A percentile compares a stretch with the other conserved stretches of the same genome.
Evolutionary conservation across 2,797 vertebrate species (phyloP).

Genomic region (Potorous gilbertii): DNA sequence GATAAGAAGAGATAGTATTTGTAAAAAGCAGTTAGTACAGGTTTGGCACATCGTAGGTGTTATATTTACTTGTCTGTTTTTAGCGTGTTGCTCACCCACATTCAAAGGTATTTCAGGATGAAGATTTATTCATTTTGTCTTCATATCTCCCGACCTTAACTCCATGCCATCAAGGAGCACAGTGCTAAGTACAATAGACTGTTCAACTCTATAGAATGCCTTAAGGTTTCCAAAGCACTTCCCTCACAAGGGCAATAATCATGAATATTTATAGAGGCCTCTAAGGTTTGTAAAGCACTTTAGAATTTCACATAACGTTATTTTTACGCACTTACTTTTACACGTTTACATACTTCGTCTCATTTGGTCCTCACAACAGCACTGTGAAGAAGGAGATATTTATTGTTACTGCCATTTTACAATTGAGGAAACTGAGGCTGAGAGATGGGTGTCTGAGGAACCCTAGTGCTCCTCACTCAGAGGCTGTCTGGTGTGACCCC

Average conservation of each 20-base stretch:
- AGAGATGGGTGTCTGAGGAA: not conserved
- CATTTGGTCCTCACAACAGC: not conserved
- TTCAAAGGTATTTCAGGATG: not conserved
- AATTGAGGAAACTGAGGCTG: not conserved
- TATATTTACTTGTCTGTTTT: not conserved
- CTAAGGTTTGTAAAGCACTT: not conserved
- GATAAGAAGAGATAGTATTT: not conserved
- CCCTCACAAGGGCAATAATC: not conserved
- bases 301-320: too few species aligned
- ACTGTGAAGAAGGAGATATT: not conserved
- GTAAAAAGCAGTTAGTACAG: not conserved
- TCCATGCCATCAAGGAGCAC: not conserved
- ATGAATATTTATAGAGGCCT: not conserved
- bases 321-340: not conserved
- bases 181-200: not conserved
- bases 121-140: not conserved
- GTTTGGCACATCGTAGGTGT: not conserved
- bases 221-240: not conserved
- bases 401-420: not conserved
- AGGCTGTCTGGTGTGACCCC: not conserved
- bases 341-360: not conserved
- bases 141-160: not conserved
- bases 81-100: not conserved
- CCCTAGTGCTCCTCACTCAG: not conserved
- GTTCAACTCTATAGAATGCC: not conserved